Base-by-base conservation (phyloP, 2,797 vertebrate species). In the Spea hammondii region DNA sequence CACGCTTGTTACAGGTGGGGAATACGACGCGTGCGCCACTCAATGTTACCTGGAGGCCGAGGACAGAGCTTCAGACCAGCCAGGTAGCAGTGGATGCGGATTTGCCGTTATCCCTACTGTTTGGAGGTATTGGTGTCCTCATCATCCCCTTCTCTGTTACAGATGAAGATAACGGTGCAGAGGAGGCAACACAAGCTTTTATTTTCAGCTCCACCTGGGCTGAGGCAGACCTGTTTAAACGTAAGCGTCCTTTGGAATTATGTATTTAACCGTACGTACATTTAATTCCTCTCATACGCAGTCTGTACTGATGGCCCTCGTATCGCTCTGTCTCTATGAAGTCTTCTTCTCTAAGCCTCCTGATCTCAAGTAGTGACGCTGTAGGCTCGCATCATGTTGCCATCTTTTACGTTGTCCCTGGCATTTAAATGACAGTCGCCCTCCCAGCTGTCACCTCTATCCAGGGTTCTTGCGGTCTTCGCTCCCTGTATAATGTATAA, bases 181-280 rank as follows among this genome's bases (percentile, higher is more conserved):
- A 76, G 64, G 90, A 90, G 68, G 85, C 46, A 77, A 88, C 88
- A 4, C 87, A 90, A 77, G 84, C 85, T 3, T 90, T 85, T 79
- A 77, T 80, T 13, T 32, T 75, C 53, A 77, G 70, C 47, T 77
- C 79, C 55, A 82, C 74, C 13, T 82, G 65, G 70, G 44, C 62
- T 14, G 74, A 82, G 12, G 65, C 74, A 0, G 57, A 82, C 11
- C 54, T 49, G 2, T 82, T 82, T 12, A 82, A 82, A 64, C 70
- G 79, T 82, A 77, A 77, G 72, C 32, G 55, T 53, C 7, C 51
- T 53, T 32, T 32, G 32, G 1, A 1, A 3, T 32, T 32, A 32
- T 32, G 32, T 32, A 32, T 32, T 32, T 32, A 32, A 32, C 32
- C 32, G 32, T 32, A 32, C 32, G 32, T 32, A 32, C 3, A 32